Conservation (phyloP, 1,140 invertebrate species). For the Ceratitis capitata region DNA sequence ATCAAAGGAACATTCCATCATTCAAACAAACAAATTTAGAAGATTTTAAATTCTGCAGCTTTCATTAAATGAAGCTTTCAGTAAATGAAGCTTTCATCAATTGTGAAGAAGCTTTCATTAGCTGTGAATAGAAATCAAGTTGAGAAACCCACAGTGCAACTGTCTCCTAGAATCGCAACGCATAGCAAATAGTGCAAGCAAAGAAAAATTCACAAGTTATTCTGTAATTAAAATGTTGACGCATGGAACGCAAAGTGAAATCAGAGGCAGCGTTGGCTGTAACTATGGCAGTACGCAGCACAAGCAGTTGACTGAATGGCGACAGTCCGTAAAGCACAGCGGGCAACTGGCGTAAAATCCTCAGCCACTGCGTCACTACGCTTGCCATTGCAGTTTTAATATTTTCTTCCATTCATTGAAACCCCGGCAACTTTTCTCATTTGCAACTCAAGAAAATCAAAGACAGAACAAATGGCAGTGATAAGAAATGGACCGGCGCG, state of each 20-base stretch:
- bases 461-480: neutral
- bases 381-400: neutral
- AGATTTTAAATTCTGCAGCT: too few species aligned
- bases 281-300: neutral
- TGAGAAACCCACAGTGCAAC: neutral
- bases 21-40: too few species aligned
- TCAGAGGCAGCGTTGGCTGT: neutral
- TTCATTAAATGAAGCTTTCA: too few species aligned
- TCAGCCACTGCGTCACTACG: neutral
- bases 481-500: neutral
- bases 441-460: slow-evolving; percentile 24
- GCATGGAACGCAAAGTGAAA: slow-evolving; percentile 22
- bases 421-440: slow-evolving; percentile 22
- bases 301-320: slow-evolving; percentile 5
- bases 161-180: neutral
- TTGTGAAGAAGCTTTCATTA: too few species aligned
- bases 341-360: slow-evolving; percentile 30
- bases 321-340: slow-evolving; percentile 27
- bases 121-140: too few species aligned
- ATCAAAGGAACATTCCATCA: too few species aligned
- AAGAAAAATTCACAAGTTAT: neutral
- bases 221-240: slow-evolving; percentile 26
- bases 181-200: neutral
- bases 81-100: too few species aligned
- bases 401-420: too few species aligned